Evolutionary conservation across 2,888 invertebrate genomes (phyloP).

Genomic region (Euplexia lucipara): DNA sequence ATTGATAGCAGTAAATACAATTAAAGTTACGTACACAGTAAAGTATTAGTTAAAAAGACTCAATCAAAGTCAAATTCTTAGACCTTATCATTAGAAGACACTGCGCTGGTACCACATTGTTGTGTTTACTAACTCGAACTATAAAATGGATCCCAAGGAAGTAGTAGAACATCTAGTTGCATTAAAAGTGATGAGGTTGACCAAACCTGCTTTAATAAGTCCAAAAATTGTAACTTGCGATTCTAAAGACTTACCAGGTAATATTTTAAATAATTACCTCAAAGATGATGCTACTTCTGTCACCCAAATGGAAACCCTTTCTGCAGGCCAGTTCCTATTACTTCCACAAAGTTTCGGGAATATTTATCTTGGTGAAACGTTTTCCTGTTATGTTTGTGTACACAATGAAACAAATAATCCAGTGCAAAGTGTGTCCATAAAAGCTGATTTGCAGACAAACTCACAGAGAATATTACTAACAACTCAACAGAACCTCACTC

Average conservation of each 20-base stretch:
- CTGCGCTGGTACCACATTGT: not conserved
- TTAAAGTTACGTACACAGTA: too few species aligned
- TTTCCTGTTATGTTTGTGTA: constrained; percentile 99
- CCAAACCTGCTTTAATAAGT: constrained; percentile 96
- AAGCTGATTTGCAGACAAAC: constrained; percentile 98
- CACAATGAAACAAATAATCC: constrained; percentile 98
- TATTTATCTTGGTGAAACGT: constrained; percentile 99
- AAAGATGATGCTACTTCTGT: constrained; percentile 96
- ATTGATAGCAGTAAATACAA: not conserved
- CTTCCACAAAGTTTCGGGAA: constrained; percentile 99
- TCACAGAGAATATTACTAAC: constrained; percentile 96
- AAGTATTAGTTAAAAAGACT: not conserved
- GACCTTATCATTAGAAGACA: not conserved
- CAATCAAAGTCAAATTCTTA: not conserved
- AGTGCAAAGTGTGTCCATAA: constrained; percentile 96
- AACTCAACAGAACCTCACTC: constrained; percentile 92
- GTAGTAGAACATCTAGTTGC: constrained; percentile 92
- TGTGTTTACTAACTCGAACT: not conserved
- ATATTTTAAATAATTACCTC: constrained; percentile 94
- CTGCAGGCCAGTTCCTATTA: constrained; percentile 97
- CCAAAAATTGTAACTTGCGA: constrained; percentile 96
- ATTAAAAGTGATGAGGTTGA: constrained; percentile 97
- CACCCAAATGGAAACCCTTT: constrained; percentile 94
- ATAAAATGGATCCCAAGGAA: constrained; percentile 91
- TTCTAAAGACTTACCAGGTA: constrained; percentile 95